These are phyloP conservation scores for Furcifer pardalis DNA, from an alignment of 2,797 vertebrate species.

Conservation along the genomic window DNA sequence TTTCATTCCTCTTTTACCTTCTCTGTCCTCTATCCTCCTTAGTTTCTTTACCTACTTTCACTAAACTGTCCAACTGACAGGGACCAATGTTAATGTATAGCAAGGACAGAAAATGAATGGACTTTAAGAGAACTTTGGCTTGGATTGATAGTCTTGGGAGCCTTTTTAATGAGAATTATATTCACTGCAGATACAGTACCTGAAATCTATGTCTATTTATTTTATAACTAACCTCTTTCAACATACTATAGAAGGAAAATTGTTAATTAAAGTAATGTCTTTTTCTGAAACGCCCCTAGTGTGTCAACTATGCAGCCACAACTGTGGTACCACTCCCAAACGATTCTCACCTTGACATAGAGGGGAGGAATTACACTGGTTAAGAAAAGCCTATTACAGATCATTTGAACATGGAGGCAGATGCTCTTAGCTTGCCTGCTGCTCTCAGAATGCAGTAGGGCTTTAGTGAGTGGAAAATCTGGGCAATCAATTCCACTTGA, in stretches of 20 bases:
- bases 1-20: neutral
- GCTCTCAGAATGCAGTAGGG: neutral
- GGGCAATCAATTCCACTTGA: constrained; percentile 16
- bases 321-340: neutral
- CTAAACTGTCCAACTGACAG: neutral
- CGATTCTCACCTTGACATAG: neutral
- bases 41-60: neutral
- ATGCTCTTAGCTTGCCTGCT: neutral
- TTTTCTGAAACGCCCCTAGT: neutral
- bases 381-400: constrained; percentile 10
- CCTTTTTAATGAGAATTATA: neutral
- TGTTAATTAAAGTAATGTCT: neutral
- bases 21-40: no score
- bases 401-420: neutral
- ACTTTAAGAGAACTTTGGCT: neutral
- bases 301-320: neutral
- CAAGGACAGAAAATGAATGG: neutral
- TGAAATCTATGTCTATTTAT: neutral
- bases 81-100: neutral
- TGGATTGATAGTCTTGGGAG: neutral
- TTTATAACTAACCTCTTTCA: neutral
- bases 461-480: constrained; percentile 24
- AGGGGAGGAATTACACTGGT: neutral
- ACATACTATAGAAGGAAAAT: neutral
- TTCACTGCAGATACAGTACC: neutral